These are phyloP conservation scores for Promerops cafer DNA, from an alignment of 2,113 vertebrate species.

Conservation along the genomic window DNA sequence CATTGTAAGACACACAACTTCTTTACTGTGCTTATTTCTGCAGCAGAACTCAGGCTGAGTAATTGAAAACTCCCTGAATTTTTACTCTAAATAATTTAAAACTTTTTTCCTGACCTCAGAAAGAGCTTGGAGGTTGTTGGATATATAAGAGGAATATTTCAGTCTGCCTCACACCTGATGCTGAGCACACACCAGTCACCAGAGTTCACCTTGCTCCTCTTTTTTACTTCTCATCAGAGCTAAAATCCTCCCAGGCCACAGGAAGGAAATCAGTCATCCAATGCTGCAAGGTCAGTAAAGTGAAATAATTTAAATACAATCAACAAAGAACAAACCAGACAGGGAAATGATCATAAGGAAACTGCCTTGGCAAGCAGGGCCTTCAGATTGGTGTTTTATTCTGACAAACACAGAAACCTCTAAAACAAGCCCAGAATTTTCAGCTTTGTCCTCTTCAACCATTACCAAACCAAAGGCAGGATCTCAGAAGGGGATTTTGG, in stretches of 20 bases:
- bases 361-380: background rate
- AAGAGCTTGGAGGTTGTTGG: background rate
- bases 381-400: background rate
- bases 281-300: background rate
- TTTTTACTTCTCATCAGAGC: background rate
- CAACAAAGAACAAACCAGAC: background rate
- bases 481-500: background rate
- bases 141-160: background rate
- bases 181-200: background rate
- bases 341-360: background rate
- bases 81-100: background rate
- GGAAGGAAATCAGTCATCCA: background rate
- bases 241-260: background rate
- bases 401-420: background rate
- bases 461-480: background rate
- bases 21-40: background rate
- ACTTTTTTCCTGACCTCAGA: background rate
- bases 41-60: background rate
- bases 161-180: background rate
- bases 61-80: background rate
- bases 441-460: background rate
- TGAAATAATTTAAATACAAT: background rate
- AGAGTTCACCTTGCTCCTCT: background rate
- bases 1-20: background rate
- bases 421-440: background rate